These are phyloP conservation scores for Psettodes erumei DNA, from an alignment of 2,113 vertebrate species.

Conservation along the genomic window DNA sequence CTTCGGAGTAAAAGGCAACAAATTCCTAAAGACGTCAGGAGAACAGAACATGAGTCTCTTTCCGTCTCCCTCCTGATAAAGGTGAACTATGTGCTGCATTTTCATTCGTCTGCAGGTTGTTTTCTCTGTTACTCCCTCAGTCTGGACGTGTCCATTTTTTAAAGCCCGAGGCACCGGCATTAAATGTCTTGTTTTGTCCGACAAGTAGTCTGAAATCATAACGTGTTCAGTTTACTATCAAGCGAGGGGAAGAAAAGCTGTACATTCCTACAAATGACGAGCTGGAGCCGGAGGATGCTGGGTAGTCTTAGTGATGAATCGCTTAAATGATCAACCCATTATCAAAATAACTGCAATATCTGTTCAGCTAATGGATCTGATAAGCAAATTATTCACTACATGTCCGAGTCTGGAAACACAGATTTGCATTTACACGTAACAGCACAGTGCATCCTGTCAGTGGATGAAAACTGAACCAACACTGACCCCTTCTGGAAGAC, in stretches of 20 bases:
- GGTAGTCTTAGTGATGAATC: no score
- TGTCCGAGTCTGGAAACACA: not conserved
- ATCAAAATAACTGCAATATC: not conserved
- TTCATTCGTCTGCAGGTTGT: not conserved
- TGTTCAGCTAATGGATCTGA: not conserved
- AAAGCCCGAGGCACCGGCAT: not conserved
- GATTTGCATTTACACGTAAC: not conserved
- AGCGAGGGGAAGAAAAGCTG: not conserved
- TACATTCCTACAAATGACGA: not conserved
- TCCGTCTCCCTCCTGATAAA: not conserved
- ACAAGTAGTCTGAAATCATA: not conserved
- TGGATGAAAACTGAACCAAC: constrained; percentile 33
- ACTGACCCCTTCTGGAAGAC: constrained; percentile 69
- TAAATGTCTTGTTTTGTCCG: not conserved
- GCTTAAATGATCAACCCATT: not conserved
- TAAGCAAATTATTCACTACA: not conserved
- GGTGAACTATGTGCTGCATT: not conserved
- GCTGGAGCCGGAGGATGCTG: not conserved
- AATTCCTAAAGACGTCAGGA: not conserved
- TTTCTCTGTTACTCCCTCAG: not conserved
- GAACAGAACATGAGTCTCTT: no score
- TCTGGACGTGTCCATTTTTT: not conserved
- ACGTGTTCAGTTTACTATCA: not conserved
- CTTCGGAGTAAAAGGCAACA: constrained; percentile 16
- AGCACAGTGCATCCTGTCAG: not conserved